Percentiles rank a stretch among this genome's conserved stretches.
These are phyloP conservation scores for Danionella cerebrum DNA, from an alignment of 2,113 vertebrate genomes.

Conservation along the genomic window DNA sequence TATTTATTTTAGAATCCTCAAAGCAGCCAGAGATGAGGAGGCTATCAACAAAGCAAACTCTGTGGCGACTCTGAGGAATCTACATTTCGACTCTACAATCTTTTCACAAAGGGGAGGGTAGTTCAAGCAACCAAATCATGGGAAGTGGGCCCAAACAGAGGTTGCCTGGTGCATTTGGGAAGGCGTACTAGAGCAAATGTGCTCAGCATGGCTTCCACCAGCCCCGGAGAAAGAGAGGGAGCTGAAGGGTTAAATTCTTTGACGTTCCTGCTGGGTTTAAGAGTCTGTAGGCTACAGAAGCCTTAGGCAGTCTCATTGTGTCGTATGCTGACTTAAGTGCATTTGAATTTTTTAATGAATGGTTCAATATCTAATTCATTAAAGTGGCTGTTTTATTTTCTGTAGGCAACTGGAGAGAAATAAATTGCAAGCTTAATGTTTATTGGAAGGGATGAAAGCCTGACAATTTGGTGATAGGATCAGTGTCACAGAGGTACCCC, in stretches of 20 bases:
- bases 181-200: too few relatives aligned
- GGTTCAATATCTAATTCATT: slow-evolving; percentile 75
- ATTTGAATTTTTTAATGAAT: slow-evolving; percentile 59
- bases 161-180: too few relatives aligned
- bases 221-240: too few relatives aligned
- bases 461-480: slow-evolving; percentile 9
- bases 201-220: too few relatives aligned
- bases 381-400: slow-evolving; percentile 67
- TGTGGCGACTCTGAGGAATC: too few relatives aligned
- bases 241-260: slow-evolving; percentile 44
- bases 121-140: too few relatives aligned
- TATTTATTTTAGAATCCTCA: too few relatives aligned
- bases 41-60: too few relatives aligned
- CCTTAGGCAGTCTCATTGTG: slow-evolving; percentile 47
- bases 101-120: too few relatives aligned
- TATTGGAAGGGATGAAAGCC: slow-evolving; percentile 25
- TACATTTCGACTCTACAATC: too few relatives aligned
- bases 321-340: slow-evolving; percentile 64
- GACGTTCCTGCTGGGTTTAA: slow-evolving; percentile 42
- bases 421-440: slow-evolving; percentile 43
- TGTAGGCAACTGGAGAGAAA: slow-evolving; percentile 37
- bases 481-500: not conserved
- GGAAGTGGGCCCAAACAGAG: too few relatives aligned
- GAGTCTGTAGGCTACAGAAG: slow-evolving; percentile 43
- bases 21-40: too few relatives aligned